Percentiles rank a stretch among this genome's conserved stretches.
These are phyloP conservation scores for Actinostola sp. DNA, from an alignment of 92 coral and sea anemone genomes.

Conservation along the genomic window DNA sequence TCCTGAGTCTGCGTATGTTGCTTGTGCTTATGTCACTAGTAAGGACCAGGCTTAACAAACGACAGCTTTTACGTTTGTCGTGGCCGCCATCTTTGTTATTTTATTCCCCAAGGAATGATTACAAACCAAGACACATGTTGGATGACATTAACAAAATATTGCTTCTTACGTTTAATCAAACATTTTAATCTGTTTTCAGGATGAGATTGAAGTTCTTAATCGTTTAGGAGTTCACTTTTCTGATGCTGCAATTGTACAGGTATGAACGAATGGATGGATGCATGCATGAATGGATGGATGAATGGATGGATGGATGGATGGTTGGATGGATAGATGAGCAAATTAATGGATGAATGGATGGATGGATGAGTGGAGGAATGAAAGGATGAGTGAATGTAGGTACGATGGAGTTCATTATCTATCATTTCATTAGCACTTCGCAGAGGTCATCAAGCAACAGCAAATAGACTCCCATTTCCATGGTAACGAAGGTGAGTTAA, in stretches of 20 bases:
- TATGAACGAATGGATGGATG: too few relatives aligned
- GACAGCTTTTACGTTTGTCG: too few relatives aligned
- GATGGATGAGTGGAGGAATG: neutral
- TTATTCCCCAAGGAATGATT: too few relatives aligned
- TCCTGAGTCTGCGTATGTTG: too few relatives aligned
- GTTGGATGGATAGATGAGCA: neutral
- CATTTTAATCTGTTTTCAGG: slow-evolving; percentile 21
- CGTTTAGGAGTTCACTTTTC: slow-evolving; percentile 77
- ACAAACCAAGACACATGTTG: neutral
- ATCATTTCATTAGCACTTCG: slow-evolving; percentile 46
- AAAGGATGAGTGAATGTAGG: neutral
- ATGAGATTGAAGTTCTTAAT: slow-evolving; percentile 53
- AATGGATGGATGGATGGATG: neutral
- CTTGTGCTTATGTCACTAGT: too few relatives aligned
- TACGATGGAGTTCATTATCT: neutral
- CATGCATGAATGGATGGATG: neutral
- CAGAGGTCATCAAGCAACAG: slow-evolving; percentile 73
- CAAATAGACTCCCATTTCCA: slow-evolving; percentile 61
- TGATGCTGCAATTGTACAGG: slow-evolving; percentile 86
- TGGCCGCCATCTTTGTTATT: too few relatives aligned
- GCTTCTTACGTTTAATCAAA: neutral
- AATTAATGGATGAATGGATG: neutral
- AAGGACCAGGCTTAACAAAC: too few relatives aligned
- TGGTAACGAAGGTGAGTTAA: slow-evolving; percentile 59
- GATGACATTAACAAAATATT: neutral